Base-by-base conservation (phyloP, 2,113 vertebrate species). In the Amphiprion percula region DNA sequence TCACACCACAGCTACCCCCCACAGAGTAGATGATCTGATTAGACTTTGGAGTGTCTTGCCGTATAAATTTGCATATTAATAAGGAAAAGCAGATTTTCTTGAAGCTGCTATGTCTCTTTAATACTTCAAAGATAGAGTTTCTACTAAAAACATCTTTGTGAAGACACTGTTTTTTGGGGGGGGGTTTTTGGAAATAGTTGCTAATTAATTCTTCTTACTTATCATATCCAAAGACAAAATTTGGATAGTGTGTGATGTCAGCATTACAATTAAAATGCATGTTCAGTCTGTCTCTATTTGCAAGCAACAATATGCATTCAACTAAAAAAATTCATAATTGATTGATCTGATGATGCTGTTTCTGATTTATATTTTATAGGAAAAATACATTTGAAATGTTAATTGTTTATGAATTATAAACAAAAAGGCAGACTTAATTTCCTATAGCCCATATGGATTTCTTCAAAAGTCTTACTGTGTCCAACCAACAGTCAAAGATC, bases 1-100 rank as follows among this genome's bases (percentile, higher is more conserved):
- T 81, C 78, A 46, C 80, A 58, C 82, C 87, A 79, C 76, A 75
- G 77, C 70, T 52, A 63, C 87, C 80, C 77, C 90, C 88, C 49
- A 56, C 83, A 49, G 90, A 91, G 90, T 55, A 83, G 87, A 85
- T 87, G 89, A 92, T 92, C 85, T 86, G 88, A 93, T 90, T 86
- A 86, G 84, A 90, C 86, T 87, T 83, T 76, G 81, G 86, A 88
- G 90, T 82, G 82, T 85, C 77, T 85, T 55, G 76, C 79, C 49
- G 90, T 85, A 92, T 89, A 90, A 73, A 90, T 92, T 89, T 81
- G 60, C 89, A 92, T 90, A 33, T 77, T 87, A 91, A 92, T 87
- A 37, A 68, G 55, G 46, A 21, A 74, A 88, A 85, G 74, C 83
- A 82, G 53, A 77, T 78, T 84, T 87, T 89, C 53, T 83, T 82